Base-by-base conservation (phyloP, 2,797 vertebrate genomes). In the Coregonus sp. region DNA sequence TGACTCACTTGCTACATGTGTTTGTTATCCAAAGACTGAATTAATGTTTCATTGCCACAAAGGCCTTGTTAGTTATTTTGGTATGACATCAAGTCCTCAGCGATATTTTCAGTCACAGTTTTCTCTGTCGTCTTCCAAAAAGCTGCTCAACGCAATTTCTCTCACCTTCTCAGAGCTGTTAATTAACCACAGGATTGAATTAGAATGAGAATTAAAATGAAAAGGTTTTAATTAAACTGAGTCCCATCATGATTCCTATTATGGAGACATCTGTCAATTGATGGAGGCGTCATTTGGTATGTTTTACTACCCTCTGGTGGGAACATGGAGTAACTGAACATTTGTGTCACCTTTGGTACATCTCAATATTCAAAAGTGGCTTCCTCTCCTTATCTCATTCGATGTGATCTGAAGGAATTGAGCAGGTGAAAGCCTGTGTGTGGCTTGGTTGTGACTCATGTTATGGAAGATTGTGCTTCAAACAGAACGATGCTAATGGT, bases 101-200 rank as follows among this genome's bases (percentile, higher is more conserved):
- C 82, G 78, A 88, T 86, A 84, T 76, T 91, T 89, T 90, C 88
- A 88, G 80, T 84, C 88, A 89, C 84, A 61, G 86, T 87, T 33
- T 90, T 88, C 88, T 91, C 81, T 81, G 70, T 81, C 76, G 84
- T 63, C 82, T 88, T 86, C 69, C 72, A 88, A 86, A 90, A 90
- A 88, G 87, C 88, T 86, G 87, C 81, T 80, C 84, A 71, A 88
- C 89, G 88, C 88, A 90, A 89, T 87, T 91, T 92, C 87, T 91
- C 87, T 88, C 88, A 89, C 86, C 86, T 90, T 90, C 89, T 90
- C 85, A 18, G 81, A 86, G 86, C 88, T 78, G 74, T 87, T 93
- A 93, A 93, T 93, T 92, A 92, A 93, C 85, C 80, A 84, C 83
- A 78, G 85, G 88, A 92, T 92, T 88, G 89, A 92, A 92, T 92